phyloP scores from a whole-genome alignment of 2,888 invertebrate genomes.

The Netelia fuscicornis region DNA sequence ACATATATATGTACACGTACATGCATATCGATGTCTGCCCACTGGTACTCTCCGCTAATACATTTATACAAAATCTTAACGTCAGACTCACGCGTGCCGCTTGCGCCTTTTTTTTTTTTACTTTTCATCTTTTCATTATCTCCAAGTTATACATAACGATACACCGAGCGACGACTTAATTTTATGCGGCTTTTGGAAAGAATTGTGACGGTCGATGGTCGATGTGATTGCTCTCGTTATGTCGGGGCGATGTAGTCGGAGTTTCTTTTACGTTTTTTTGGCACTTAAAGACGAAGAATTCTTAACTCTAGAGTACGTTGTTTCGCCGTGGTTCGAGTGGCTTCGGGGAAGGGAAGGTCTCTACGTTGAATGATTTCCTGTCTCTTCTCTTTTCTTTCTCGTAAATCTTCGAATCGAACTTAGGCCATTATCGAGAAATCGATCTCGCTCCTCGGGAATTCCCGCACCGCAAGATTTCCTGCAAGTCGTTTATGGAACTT shows the following conservation, averaged over 20 bases:
- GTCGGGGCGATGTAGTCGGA: not conserved
- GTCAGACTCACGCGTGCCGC: constrained; percentile 51
- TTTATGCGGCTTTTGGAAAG: constrained; percentile 27
- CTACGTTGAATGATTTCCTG: constrained; percentile 15
- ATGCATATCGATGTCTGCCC: constrained; percentile 67
- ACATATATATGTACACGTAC: constrained; percentile 70
- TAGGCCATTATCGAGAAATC: constrained; percentile 39
- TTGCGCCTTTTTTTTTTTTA: constrained; percentile 32
- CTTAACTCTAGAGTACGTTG: constrained; percentile 43
- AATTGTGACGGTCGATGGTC: constrained; percentile 6
- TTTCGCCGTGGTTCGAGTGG: constrained; percentile 29
- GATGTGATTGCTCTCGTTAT: not conserved
- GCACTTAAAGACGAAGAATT: constrained; percentile 58
- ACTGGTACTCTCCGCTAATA: constrained; percentile 71
- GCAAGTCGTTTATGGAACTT: no score
- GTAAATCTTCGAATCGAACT: constrained; percentile 7
- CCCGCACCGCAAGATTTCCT: not conserved
- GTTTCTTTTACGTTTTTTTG: constrained; percentile 35
- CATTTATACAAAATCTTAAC: constrained; percentile 76
- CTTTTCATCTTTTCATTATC: constrained; percentile 23
- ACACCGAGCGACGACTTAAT: constrained; percentile 31
- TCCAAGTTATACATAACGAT: constrained; percentile 38
- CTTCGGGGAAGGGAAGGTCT: not conserved
- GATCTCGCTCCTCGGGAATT: not conserved
- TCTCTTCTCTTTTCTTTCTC: not conserved